Conservation (phyloP, 2,113 vertebrate species). For the Perca fluviatilis region DNA sequence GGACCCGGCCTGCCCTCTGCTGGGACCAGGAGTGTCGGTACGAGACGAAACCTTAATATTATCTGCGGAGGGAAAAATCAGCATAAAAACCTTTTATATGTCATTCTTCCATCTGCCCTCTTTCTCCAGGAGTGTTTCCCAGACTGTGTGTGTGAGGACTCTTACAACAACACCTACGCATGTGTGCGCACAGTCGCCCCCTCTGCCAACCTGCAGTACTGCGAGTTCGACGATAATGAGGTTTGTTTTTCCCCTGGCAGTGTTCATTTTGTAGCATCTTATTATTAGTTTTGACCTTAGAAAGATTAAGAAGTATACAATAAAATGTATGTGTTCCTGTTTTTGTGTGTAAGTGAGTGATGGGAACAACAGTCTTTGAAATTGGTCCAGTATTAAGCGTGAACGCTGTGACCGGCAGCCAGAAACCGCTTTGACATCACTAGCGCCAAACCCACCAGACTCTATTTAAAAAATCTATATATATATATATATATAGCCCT, state of each 20-base stretch:
- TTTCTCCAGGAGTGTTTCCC: conserved; percentile 93
- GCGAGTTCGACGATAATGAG: conserved; percentile 97
- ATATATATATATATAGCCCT: no score
- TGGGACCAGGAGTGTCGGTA: conserved; percentile 96
- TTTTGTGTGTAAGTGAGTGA: no score
- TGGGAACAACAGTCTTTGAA: no score
- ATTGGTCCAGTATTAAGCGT: no score
- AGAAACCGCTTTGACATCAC: no score
- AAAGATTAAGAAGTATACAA: neutral
- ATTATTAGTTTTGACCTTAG: neutral
- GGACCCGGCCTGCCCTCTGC: conserved; percentile 91
- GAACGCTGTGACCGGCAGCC: no score
- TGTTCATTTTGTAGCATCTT: neutral
- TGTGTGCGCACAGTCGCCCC: conserved; percentile 92
- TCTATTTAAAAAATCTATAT: no score
- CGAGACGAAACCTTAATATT: fast-evolving
- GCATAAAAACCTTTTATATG: neutral
- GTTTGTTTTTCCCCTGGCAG: conserved; percentile 69
- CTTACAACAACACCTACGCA: conserved; percentile 97
- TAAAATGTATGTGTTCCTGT: no score
- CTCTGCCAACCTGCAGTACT: conserved; percentile 92
- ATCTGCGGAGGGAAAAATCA: fast-evolving
- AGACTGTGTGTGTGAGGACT: conserved; percentile 98
- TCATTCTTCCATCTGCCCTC: neutral
- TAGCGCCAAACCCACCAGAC: no score